Percentiles rank a stretch among this genome's conserved stretches.
These are phyloP conservation scores for Andrena cerasifolii DNA, from an alignment of 1,140 invertebrate species.

Conservation along the genomic window DNA sequence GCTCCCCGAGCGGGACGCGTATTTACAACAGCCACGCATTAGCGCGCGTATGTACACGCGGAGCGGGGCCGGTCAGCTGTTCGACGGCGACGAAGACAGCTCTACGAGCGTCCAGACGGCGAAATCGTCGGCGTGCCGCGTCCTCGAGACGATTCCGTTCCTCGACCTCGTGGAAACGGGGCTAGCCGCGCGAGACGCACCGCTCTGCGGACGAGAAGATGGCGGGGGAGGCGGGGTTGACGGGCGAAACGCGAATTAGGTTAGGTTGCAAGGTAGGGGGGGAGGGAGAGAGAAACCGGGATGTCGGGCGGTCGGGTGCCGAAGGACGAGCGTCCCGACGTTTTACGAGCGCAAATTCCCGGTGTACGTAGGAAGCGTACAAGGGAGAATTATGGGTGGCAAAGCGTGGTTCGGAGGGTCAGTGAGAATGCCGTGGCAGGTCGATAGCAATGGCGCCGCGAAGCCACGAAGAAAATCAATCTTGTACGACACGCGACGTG, in stretches of 20 bases:
- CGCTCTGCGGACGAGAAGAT: constrained; percentile 51
- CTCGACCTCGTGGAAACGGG: constrained; percentile 69
- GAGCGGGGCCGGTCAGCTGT: constrained; percentile 54
- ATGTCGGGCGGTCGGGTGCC: too few species aligned
- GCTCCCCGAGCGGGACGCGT: background rate
- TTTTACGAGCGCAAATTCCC: background rate
- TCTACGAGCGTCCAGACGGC: constrained; percentile 37
- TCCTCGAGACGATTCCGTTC: constrained; percentile 67
- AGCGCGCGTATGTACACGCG: constrained; percentile 9
- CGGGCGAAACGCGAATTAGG: constrained; percentile 42
- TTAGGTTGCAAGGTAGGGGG: constrained; percentile 39
- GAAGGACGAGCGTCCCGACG: background rate
- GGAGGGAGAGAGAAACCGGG: background rate
- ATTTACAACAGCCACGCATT: constrained; percentile 32
- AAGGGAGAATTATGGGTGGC: constrained; percentile 36
- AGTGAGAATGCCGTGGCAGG: constrained; percentile 64
- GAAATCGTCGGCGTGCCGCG: constrained; percentile 40
- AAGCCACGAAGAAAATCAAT: constrained; percentile 80
- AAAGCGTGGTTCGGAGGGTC: constrained; percentile 62
- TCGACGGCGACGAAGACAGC: too few species aligned
- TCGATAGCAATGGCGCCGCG: constrained; percentile 79
- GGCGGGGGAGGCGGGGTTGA: constrained; percentile 54
- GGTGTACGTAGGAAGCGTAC: background rate
- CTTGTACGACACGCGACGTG: constrained; percentile 68
- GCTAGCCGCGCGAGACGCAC: constrained; percentile 59